A percentile compares a stretch with the other conserved stretches of the same genome.
phyloP scores from a whole-genome alignment of 2,888 invertebrate genomes.

The Ashinkailepas kermadecensis region DNA sequence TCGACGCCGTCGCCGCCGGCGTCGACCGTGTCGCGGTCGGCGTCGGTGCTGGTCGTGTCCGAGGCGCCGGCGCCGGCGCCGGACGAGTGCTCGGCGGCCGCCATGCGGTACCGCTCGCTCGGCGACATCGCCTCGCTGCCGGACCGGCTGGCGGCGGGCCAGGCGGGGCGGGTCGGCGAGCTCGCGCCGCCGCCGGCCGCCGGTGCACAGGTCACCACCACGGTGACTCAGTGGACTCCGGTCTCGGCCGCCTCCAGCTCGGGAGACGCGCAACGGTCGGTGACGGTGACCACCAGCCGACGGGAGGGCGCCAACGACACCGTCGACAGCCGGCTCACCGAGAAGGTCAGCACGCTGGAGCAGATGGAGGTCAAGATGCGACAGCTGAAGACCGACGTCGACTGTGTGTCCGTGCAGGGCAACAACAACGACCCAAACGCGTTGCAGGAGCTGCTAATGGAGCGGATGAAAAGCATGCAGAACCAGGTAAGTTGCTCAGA shows the following conservation, averaged over 20 bases:
- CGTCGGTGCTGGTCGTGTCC: neutral
- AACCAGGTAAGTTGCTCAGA: neutral
- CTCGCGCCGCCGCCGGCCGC: neutral
- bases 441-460: neutral
- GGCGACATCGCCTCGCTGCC: neutral
- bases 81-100: neutral
- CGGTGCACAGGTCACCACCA: no score
- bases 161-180: neutral
- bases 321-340: neutral
- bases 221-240: no score
- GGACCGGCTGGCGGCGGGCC: neutral
- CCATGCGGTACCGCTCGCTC: neutral
- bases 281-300: neutral
- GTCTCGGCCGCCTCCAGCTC: no score
- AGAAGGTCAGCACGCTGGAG: neutral
- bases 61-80: neutral
- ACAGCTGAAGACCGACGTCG: neutral
- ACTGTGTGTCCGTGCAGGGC: neutral
- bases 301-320: neutral
- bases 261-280: neutral
- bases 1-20: neutral
- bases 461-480: neutral
- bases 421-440: neutral
- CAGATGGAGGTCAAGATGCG: neutral
- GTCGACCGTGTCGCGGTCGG: neutral